phyloP scores from a whole-genome alignment of 2,888 invertebrate species.

The Melangyna quadrimaculata region DNA sequence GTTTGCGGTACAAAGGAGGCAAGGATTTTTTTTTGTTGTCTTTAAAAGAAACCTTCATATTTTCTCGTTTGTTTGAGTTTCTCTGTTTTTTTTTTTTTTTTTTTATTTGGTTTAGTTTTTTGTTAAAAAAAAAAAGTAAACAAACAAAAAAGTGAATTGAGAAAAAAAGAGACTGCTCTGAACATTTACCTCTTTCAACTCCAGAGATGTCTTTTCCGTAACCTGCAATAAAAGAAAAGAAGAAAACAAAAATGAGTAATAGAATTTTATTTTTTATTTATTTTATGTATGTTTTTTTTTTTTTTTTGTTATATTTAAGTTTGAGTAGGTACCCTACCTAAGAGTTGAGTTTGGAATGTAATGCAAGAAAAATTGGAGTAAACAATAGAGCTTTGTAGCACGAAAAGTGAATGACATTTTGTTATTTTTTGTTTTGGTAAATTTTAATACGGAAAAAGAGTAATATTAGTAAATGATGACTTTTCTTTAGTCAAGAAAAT shows the following conservation, averaged over 20 bases:
- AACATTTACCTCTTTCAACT: constrained; percentile 80
- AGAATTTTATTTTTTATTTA: constrained; percentile 12
- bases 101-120: background rate
- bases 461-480: too few relatives aligned
- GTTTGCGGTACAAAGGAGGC: constrained; percentile 53
- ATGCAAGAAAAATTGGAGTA: constrained; percentile 47
- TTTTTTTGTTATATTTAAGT: background rate
- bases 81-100: background rate
- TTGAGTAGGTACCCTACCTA: too few relatives aligned
- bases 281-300: background rate
- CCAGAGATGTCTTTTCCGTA: constrained; percentile 81
- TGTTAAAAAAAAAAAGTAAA: constrained; percentile 23
- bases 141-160: constrained; percentile 23
- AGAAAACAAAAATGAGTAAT: constrained; percentile 45
- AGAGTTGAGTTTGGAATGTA: constrained; percentile 38
- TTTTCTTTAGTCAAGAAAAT: background rate
- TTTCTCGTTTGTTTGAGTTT: constrained; percentile 5
- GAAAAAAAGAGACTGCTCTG: constrained; percentile 30
- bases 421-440: background rate
- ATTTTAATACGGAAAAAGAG: background rate
- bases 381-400: constrained; percentile 37
- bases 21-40: constrained; percentile 28
- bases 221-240: constrained; percentile 82
- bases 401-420: constrained; percentile 16
- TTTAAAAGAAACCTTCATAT: constrained; percentile 2